phyloP scores from a whole-genome alignment of 1,140 invertebrate genomes.

The Cyclina sinensis region DNA sequence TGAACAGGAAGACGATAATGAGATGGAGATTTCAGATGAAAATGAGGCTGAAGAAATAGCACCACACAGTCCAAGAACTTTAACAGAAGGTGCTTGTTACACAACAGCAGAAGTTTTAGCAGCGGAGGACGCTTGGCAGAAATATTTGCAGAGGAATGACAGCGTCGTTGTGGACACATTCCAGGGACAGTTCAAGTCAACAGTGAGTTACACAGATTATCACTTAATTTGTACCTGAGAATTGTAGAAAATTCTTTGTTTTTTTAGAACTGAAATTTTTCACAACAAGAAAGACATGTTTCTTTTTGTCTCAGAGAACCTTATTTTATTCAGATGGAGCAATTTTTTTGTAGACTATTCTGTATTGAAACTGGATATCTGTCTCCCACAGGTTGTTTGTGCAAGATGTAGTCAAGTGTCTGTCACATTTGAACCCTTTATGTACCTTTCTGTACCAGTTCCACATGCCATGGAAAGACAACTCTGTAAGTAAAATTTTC shows the following conservation, averaged over 20 bases:
- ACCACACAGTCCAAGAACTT: neutral
- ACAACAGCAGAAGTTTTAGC: slow-evolving; percentile 48
- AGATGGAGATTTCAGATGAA: slow-evolving; percentile 57
- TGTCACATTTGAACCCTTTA: slow-evolving; percentile 92
- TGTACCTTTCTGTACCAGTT: slow-evolving; percentile 91
- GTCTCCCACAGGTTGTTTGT: slow-evolving; percentile 90
- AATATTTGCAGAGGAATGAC: slow-evolving; percentile 89
- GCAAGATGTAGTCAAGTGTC: slow-evolving; percentile 90
- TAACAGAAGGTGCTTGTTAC: slow-evolving; percentile 38
- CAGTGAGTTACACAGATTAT: slow-evolving; percentile 88
- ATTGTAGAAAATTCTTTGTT: too few species aligned
- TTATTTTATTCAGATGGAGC: too few species aligned
- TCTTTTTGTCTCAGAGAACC: too few species aligned
- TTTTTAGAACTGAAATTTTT: too few species aligned
- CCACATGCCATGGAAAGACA: slow-evolving; percentile 91
- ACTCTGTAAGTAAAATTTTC: slow-evolving; percentile 86
- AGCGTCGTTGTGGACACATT: slow-evolving; percentile 91
- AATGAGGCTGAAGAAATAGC: slow-evolving; percentile 26
- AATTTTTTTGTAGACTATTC: too few species aligned
- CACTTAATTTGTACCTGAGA: slow-evolving; percentile 19
- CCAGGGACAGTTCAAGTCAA: slow-evolving; percentile 92
- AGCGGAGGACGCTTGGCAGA: slow-evolving; percentile 90
- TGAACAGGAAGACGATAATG: slow-evolving; percentile 59
- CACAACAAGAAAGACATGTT: too few species aligned
- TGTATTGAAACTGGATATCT: too few species aligned